Evolutionary conservation across 2,797 vertebrate species (phyloP).

Genomic region (Picus viridis): DNA sequence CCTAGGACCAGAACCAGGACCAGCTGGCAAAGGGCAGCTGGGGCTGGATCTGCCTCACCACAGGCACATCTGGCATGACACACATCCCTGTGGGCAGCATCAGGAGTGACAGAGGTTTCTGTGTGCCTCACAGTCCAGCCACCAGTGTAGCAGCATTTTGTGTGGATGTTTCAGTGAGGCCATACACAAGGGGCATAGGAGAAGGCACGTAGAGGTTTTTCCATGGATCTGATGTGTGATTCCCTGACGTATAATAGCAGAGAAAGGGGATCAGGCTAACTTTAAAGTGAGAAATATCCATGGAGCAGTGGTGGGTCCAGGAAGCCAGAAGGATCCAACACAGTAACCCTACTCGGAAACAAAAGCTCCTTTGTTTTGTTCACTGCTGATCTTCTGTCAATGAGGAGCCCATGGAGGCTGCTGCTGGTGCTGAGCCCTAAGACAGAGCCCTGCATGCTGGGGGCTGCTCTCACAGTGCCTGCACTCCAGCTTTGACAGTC

Average conservation of each 20-base stretch:
- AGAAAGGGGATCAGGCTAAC: neutral
- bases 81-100: neutral
- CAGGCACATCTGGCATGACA: fast-evolving
- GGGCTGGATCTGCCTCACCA: neutral
- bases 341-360: neutral
- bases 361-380: neutral
- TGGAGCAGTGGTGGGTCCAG: fast-evolving
- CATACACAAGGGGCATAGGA: fast-evolving
- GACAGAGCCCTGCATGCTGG: neutral
- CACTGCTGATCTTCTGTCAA: fast-evolving
- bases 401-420: neutral
- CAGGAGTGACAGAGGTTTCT: neutral
- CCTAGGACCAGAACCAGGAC: neutral
- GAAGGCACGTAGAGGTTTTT: neutral
- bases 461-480: neutral
- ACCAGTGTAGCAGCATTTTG: neutral
- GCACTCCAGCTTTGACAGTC: neutral
- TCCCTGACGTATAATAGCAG: neutral
- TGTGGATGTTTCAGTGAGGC: fast-evolving
- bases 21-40: neutral
- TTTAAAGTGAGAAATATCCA: neutral
- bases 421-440: neutral
- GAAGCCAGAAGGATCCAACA: neutral
- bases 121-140: fast-evolving
- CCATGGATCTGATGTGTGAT: neutral